Base-by-base conservation (phyloP, 2,797 vertebrate genomes). In the Hylomyscus alleni region DNA sequence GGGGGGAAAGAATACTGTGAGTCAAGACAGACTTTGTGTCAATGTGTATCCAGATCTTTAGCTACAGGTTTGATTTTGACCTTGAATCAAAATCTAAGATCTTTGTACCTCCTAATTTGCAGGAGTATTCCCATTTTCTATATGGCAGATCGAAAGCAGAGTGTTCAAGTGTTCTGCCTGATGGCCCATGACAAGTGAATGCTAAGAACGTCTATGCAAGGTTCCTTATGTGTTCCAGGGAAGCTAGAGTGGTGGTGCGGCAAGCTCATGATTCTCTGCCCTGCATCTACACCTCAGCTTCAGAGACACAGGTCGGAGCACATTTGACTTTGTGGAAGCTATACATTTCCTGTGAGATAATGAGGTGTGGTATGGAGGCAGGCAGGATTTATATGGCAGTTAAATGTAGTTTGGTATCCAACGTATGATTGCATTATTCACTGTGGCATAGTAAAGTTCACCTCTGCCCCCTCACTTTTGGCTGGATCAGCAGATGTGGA, bases 361-460 rank as follows among this genome's bases (percentile, higher is more conserved):
- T 96, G 97, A 98, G 96, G 95, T 98, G 96, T 96, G 97, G 60
- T 95, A 97, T 86, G 0, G 58, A 97, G 90, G 97, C 93, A 96
- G 96, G 93, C 95, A 97, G 96, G 95, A 97, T 98, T 98, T 98
- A 97, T 96, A 95, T 58, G 95, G 94, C 87, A 84, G 96, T 97
- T 94, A 97, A 97, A 95, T 96, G 88, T 86, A 97, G 90, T 82
- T 97, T 65, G 95, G 93, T 98, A 96, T 95, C 89, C 98, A 98
- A 98, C 96, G 62, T 98, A 98, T 40, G 97, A 97, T 98, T 97
- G 94, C 97, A 97, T 98, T 98, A 98, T 97, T 98, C 97, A 96
- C 95, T 97, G 97, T 89, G 97, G 96, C 96, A 97, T 98, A 98
- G 97, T 97, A 98, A 96, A 97, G 97, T 98, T 98, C 98, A 98